Base-by-base conservation (phyloP, 2,888 invertebrate species). In the Therioaphis trifolii region DNA sequence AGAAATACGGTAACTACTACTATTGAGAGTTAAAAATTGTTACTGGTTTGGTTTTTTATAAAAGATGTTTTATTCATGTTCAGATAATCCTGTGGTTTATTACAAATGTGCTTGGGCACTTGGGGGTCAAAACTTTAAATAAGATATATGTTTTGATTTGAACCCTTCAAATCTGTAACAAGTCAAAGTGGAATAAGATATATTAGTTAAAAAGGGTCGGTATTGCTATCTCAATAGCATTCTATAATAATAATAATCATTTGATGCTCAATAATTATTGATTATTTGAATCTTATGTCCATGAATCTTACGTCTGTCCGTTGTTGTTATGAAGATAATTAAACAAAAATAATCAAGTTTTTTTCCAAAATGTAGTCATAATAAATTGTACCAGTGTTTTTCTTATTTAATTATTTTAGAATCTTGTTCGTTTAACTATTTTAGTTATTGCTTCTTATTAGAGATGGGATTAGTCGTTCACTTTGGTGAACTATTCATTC, bases 171-270 rank as follows among this genome's bases (percentile, higher is more conserved):
- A 94, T 88, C 96, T 97, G 0, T 95, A 96, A 85, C 98, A 97
- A 89, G 94, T 96, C 0, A 94, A 95, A 87, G 94, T 99, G 72
- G 93, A 92, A 86, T 97, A 96, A 88, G 98, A 99, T 87, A 95
- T 99, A 86, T 90, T 98, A 86, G 98, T 98, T 86, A 98, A 98
- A 88, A 94, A 49, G 92, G 94, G 86, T 92, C 91, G 87, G 94
- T 94, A 89, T 90, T 96, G 86, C 91, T 95, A 86, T 92, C 93
- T 1, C 94, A 89, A 89, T 84, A 63, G 52, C 7, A 5, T 29
- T 1, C 2, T 24, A 3, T 58, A 14, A 46, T 21, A 52, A 11
- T 21, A 58, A 11, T 24, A n/a, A n/a, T n/a, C n/a, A 12, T 9
- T 11, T n/a, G 0, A 55, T 11, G 21, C 11, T 3, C 24, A 3